Evolutionary conservation across 1,140 invertebrate species (phyloP), one percentile per base, ranked within the genome.

Genomic region (Drosophila chauvacae): DNA sequence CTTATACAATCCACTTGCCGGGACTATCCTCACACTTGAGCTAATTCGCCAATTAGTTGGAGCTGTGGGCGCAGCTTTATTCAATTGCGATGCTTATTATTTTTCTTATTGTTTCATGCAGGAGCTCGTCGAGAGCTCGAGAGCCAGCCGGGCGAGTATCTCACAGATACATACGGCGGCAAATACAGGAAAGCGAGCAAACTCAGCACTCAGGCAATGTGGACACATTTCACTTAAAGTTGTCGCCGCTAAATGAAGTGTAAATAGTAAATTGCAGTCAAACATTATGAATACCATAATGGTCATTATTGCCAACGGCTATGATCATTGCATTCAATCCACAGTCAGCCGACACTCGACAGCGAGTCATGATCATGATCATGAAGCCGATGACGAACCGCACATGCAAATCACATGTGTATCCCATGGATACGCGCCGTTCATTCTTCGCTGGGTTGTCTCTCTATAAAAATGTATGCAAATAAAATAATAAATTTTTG

Each of bases 221-320:
- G 83, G 84, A 87, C 83, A 87, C 84, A 88, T 88, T 88, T 88
- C 84, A 88, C 77, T 88, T 88, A 88, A 88, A 88, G 65, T 88
- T 88, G 84, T 88, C 84, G 80, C 80, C 77, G 84, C 84, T 80
- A 90, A 88, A 88, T 88, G 84, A 88, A 88, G 84, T 88, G 84
- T 88, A 88, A 88, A 88, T 88, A 88, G 84, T 88, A 88, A 88
- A 88, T 88, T 88, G 84, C 84, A 88, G 77, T 88, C 80, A 87
- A 83, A 87, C 83, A 87, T 86, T 82, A 87, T 87, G 82, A 87
- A 87, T 76, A 82, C 70, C 79, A 87, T 77, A 61, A 79, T 61
- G 47, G 47, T 75, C 69, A 72, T 81, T 35, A 71, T 50, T 35
- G 42, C 33, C 14, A 33, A 33, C 57, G n/a, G 33, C 72, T 37